Percentiles rank a stretch among this genome's conserved stretches.
These are phyloP conservation scores for Forbesichthys papilliferus DNA, from an alignment of 2,113 vertebrate species.

Conservation along the genomic window DNA sequence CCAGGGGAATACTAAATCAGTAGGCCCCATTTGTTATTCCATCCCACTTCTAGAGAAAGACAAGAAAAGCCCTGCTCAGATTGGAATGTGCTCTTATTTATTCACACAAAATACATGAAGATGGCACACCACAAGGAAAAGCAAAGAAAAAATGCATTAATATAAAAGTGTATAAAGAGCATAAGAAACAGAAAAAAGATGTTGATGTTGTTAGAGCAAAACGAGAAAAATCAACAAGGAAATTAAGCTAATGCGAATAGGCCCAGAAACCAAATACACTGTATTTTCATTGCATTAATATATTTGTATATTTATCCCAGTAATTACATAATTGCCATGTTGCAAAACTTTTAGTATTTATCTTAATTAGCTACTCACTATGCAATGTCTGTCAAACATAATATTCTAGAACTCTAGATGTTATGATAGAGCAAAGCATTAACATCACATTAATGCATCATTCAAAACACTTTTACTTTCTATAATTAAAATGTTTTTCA, in stretches of 20 bases:
- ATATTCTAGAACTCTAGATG: no score
- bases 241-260: no score
- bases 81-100: conserved; percentile 29
- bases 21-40: conserved; percentile 62
- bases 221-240: not conserved
- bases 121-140: conserved; percentile 1
- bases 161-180: not conserved
- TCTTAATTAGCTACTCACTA: no score
- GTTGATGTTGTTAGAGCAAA: not conserved
- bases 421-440: no score
- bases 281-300: no score
- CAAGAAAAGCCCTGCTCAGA: conserved; percentile 44
- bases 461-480: not conserved
- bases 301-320: no score
- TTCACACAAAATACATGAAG: conserved; percentile 36
- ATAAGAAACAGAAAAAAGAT: not conserved
- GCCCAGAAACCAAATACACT: no score
- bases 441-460: no score
- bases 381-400: no score
- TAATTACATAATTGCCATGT: no score
- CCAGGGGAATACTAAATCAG: conserved; percentile 70
- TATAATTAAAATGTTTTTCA: conserved; percentile 38
- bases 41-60: conserved; percentile 39
- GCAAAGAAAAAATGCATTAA: conserved; percentile 1
- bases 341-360: no score